phyloP scores from a whole-genome alignment of 1,140 invertebrate genomes.

The Drosophila orosa region DNA sequence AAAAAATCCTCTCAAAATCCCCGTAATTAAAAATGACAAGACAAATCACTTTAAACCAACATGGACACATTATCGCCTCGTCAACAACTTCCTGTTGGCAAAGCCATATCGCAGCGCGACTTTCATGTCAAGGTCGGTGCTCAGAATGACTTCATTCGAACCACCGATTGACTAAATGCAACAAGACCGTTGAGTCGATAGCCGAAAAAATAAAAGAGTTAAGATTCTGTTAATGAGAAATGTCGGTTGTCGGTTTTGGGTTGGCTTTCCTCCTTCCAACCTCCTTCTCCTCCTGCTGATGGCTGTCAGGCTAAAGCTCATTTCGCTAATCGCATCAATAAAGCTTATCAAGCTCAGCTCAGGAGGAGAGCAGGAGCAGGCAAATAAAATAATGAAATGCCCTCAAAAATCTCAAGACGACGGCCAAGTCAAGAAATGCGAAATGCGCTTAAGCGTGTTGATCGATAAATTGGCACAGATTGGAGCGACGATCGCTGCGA shows the following conservation, averaged over 20 bases:
- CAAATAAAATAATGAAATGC: conserved; percentile 66
- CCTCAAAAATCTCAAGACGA: conserved; percentile 54
- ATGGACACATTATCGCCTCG: conserved; percentile 11
- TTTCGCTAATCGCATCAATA: conserved; percentile 82
- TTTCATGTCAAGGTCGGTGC: conserved; percentile 55
- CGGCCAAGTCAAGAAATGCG: conserved; percentile 29
- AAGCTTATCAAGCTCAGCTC: conserved; percentile 75
- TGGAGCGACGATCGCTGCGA: conserved; percentile 25
- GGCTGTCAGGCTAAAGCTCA: conserved; percentile 65
- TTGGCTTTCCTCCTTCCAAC: conserved; percentile 27
- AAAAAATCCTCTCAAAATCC: neutral
- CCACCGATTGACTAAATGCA: conserved; percentile 71
- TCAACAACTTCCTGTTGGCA: conserved; percentile 33
- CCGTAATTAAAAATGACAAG: conserved; percentile 24
- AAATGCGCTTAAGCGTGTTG: conserved; percentile 81
- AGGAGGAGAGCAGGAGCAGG: conserved; percentile 20
- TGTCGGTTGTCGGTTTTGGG: conserved; percentile 72
- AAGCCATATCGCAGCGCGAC: conserved; percentile 18
- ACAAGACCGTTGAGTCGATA: conserved; percentile 51
- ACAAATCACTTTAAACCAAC: conserved; percentile 33
- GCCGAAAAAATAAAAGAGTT: conserved; percentile 42
- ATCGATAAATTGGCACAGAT: conserved; percentile 78
- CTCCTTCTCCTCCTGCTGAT: conserved; percentile 18
- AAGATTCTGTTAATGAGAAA: conserved; percentile 76
- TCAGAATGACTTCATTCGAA: conserved; percentile 59